Evolutionary conservation across 2,113 vertebrate species (phyloP).

Genomic region (Festucalex cinctus): DNA sequence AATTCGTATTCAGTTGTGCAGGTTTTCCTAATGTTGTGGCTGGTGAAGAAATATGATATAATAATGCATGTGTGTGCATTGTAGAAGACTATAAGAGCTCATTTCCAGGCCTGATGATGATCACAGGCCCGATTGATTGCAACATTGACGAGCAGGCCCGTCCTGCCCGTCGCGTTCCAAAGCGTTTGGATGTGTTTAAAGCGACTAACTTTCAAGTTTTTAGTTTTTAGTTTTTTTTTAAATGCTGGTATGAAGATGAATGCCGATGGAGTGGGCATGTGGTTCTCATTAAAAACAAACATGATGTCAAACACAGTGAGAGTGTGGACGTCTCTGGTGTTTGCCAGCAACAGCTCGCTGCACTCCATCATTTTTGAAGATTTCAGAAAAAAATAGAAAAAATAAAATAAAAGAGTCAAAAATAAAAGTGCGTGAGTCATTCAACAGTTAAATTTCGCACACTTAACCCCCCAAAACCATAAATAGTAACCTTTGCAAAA

Average conservation of each 20-base stretch:
- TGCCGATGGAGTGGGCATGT: slow-evolving; percentile 62
- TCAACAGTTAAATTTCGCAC: slow-evolving; percentile 5
- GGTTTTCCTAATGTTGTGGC: not conserved
- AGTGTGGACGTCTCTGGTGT: slow-evolving; percentile 13
- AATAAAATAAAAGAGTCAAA: not conserved
- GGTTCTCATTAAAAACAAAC: slow-evolving; percentile 63
- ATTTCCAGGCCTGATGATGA: slow-evolving; percentile 67
- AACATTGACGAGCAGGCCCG: slow-evolving; percentile 58
- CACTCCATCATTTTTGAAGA: slow-evolving; percentile 9
- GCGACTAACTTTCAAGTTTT: slow-evolving; percentile 63
- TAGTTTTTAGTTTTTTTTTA: slow-evolving; percentile 25
- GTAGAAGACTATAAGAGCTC: slow-evolving; percentile 60
- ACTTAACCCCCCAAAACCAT: slow-evolving; percentile 12
- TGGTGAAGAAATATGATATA: not conserved
- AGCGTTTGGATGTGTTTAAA: slow-evolving; percentile 72
- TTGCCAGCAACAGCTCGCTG: slow-evolving; percentile 8
- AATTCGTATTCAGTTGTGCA: not conserved
- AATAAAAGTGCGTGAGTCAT: slow-evolving; percentile 4
- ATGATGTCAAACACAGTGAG: slow-evolving; percentile 66
- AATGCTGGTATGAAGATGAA: slow-evolving; percentile 57
- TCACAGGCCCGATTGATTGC: slow-evolving; percentile 68
- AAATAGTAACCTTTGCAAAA: slow-evolving; percentile 9
- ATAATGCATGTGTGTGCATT: slow-evolving; percentile 20
- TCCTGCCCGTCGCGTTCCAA: slow-evolving; percentile 51
- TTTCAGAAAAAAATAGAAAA: slow-evolving; percentile 3